phyloP scores from a whole-genome alignment of 2,797 vertebrate genomes.

The Molothrus ater region DNA sequence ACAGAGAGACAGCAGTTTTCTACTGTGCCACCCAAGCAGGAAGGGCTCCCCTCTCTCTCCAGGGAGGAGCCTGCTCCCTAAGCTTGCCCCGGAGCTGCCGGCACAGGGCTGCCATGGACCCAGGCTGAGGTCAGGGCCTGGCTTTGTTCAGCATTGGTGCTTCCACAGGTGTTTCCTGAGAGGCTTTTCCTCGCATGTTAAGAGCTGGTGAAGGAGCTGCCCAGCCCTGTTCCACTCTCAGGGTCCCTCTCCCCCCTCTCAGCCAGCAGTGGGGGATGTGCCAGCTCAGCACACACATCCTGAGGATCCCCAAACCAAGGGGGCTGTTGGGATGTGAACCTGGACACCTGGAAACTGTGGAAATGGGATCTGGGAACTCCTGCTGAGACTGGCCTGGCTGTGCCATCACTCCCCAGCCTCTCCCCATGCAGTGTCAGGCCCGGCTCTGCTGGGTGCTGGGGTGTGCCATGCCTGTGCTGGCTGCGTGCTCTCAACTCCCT shows the following conservation, averaged over 20 bases:
- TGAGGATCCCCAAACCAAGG: background rate
- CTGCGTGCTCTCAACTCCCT: background rate
- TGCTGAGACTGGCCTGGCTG: background rate
- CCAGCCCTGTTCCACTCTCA: background rate
- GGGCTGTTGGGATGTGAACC: background rate
- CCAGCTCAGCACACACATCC: background rate
- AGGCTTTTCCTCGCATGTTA: background rate
- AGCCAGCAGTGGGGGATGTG: background rate
- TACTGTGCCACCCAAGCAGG: background rate
- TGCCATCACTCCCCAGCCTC: background rate
- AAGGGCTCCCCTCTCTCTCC: background rate
- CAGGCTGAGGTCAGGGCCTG: background rate
- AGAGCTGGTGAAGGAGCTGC: background rate
- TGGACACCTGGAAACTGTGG: rapidly evolving
- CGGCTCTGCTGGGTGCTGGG: background rate
- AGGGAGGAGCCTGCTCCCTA: background rate
- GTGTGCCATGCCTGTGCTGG: background rate
- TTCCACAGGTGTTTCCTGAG: slow-evolving; percentile 32
- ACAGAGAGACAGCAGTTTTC: background rate
- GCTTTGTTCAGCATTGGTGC: background rate
- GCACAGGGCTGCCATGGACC: background rate
- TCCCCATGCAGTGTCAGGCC: background rate
- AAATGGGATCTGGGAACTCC: background rate
- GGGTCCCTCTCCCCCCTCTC: background rate
- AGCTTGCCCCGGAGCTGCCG: background rate